phyloP scores from a whole-genome alignment of 2,888 invertebrate species.

The Dryadula phaetusa region DNA sequence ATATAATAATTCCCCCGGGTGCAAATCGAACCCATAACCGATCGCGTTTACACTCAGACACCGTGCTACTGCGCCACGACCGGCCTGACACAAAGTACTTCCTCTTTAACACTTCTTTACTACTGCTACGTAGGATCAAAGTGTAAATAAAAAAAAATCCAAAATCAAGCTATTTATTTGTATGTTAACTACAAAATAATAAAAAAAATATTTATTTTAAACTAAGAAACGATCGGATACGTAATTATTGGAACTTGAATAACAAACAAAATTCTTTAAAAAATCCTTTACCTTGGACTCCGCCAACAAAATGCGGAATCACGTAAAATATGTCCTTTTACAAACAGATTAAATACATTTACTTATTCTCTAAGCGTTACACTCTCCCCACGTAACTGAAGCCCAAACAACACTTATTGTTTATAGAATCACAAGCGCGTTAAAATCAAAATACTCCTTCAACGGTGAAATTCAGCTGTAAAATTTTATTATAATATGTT shows the following conservation, averaged over 20 bases:
- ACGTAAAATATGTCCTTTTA: conserved; percentile 7
- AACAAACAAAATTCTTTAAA: conserved; percentile 10
- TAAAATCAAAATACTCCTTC: conserved; percentile 23
- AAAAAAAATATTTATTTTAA: too few relatives aligned
- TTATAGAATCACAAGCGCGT: conserved; percentile 23
- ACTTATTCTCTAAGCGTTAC: conserved; percentile 13
- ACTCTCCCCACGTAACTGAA: neutral
- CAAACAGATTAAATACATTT: conserved; percentile 11
- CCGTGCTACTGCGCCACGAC: too few relatives aligned
- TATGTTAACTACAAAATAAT: too few relatives aligned
- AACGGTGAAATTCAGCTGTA: conserved; percentile 10
- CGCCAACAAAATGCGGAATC: neutral
- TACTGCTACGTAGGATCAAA: too few relatives aligned
- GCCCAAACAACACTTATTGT: neutral
- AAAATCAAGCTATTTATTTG: too few relatives aligned
- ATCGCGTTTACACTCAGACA: too few relatives aligned
- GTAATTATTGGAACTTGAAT: neutral
- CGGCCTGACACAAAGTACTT: too few relatives aligned
- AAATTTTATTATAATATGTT: neutral
- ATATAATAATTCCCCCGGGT: too few relatives aligned
- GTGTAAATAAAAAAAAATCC: too few relatives aligned
- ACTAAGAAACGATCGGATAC: too few relatives aligned
- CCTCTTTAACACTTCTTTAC: too few relatives aligned
- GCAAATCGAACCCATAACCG: too few relatives aligned
- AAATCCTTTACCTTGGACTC: neutral